phyloP scores from a whole-genome alignment of 1,140 invertebrate species.

The Diorhabda elongata region DNA sequence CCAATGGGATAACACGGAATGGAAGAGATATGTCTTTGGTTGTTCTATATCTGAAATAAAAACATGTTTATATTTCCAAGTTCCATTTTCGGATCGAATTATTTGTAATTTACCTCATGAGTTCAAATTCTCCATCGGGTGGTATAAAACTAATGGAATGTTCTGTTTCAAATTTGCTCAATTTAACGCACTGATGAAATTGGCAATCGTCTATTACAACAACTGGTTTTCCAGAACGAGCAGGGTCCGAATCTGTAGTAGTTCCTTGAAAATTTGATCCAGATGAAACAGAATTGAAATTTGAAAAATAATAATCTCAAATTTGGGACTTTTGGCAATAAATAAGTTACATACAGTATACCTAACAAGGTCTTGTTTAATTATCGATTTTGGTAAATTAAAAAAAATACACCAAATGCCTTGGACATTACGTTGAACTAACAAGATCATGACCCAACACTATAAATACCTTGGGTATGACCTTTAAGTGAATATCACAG shows the following conservation, averaged over 20 bases:
- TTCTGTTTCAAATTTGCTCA: constrained; percentile 99
- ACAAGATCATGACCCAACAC: too few species aligned
- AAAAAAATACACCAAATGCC: too few species aligned
- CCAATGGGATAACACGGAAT: constrained; percentile 97
- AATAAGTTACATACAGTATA: too few species aligned
- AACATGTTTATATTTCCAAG: background rate
- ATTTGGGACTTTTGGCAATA: too few species aligned
- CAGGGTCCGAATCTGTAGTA: constrained; percentile 77
- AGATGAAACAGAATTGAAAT: too few species aligned
- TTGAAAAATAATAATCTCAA: too few species aligned
- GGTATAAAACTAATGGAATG: constrained; percentile 99
- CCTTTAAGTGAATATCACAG: too few species aligned
- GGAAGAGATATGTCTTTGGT: constrained; percentile 99
- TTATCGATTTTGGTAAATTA: too few species aligned
- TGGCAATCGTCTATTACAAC: constrained; percentile 99
- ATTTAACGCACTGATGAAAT: constrained; percentile 99
- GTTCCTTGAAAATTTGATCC: constrained; percentile 42
- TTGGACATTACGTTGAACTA: too few species aligned
- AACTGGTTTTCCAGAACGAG: constrained; percentile 85
- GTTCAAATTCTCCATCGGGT: constrained; percentile 98
- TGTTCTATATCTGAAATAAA: constrained; percentile 80
- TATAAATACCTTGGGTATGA: too few species aligned
- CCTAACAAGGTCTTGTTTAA: too few species aligned
- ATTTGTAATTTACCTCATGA: constrained; percentile 78
- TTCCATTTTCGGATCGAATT: background rate